A percentile compares a stretch with the other conserved stretches of the same genome.
phyloP scores from a whole-genome alignment of 2,797 vertebrate species.

The Pantherophis vulpinus region DNA sequence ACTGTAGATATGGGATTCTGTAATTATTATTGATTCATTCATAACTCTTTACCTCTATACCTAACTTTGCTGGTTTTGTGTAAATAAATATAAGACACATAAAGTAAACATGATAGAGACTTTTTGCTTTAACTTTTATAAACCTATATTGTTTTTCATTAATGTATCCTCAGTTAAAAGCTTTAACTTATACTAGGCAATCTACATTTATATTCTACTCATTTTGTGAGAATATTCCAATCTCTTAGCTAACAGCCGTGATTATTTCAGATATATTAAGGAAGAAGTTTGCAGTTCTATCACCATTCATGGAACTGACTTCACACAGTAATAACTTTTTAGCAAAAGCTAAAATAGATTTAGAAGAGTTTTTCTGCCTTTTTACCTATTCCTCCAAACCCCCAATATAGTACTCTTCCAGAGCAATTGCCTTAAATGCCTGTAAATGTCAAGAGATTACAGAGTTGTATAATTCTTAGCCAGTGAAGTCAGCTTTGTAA shows the following conservation, averaged over 20 bases:
- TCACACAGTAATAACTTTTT: neutral
- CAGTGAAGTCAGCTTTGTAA: slow-evolving; percentile 60
- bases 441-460: slow-evolving; percentile 32
- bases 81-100: neutral
- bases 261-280: neutral
- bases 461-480: slow-evolving; percentile 52
- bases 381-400: neutral
- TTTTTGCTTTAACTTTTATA: neutral
- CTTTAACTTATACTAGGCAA: neutral
- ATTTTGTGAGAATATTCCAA: neutral
- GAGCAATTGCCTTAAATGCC: slow-evolving; percentile 45
- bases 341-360: neutral
- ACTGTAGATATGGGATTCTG: neutral
- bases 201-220: neutral
- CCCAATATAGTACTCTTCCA: neutral
- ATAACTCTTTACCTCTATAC: neutral
- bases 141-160: neutral
- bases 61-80: neutral
- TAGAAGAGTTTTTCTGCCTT: slow-evolving; percentile 6
- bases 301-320: neutral
- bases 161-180: neutral
- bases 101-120: neutral
- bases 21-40: neutral
- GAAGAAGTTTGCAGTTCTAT: neutral
- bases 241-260: neutral